phyloP scores from a whole-genome alignment of 2,888 invertebrate genomes.

The Cyclophora punctaria region DNA sequence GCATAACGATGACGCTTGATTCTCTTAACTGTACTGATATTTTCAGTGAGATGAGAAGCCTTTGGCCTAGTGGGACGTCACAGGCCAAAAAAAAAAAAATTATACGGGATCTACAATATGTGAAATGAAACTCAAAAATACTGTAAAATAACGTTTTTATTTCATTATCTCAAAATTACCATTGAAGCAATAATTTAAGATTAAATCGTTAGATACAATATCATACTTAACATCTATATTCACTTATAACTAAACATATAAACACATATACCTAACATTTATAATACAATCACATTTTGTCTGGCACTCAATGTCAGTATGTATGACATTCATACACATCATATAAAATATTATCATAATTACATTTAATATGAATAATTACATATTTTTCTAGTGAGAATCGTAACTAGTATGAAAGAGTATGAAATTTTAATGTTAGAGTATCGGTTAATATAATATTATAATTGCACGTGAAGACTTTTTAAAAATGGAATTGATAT shows the following conservation, averaged over 20 bases:
- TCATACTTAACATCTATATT: constrained; percentile 42
- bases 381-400: constrained; percentile 3
- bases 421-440: too few species aligned
- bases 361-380: constrained; percentile 2
- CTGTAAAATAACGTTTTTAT: constrained; percentile 69
- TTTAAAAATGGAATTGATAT: too few species aligned
- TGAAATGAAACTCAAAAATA: constrained; percentile 29
- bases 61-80: too few species aligned
- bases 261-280: constrained; percentile 37
- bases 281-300: constrained; percentile 63
- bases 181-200: constrained; percentile 48
- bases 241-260: constrained; percentile 39
- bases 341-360: not conserved
- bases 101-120: too few species aligned
- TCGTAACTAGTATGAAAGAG: too few species aligned
- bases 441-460: too few species aligned
- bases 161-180: constrained; percentile 51
- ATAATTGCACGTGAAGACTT: too few species aligned
- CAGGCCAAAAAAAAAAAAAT: too few species aligned
- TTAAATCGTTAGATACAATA: constrained; percentile 40
- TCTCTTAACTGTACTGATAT: too few species aligned
- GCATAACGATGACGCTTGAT: too few species aligned
- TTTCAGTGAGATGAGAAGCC: too few species aligned
- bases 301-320: constrained; percentile 51
- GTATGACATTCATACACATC: too few species aligned